A percentile compares a stretch with the other conserved stretches of the same genome.
Conservation (phyloP, 2,113 vertebrate species). For the Natator depressus region DNA sequence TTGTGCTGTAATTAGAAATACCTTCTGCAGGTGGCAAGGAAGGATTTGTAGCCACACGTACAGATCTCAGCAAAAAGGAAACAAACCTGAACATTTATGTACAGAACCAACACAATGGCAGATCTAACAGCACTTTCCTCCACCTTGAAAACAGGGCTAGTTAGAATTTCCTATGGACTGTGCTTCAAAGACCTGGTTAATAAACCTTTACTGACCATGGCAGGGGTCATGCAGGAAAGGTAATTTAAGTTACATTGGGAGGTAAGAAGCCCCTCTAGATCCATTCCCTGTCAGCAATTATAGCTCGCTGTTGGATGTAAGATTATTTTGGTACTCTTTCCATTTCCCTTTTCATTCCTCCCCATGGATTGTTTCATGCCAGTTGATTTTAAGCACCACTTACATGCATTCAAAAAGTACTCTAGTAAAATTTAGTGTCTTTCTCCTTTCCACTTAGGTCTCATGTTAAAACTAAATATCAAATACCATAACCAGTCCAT, state of each 20-base stretch:
- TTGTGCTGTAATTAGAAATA: conserved; percentile 50
- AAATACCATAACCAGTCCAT: no score
- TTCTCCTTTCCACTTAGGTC: not conserved
- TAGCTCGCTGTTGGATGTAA: conserved; percentile 14
- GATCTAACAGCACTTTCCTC: not conserved
- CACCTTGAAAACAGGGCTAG: not conserved
- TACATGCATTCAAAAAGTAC: not conserved
- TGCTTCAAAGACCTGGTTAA: not conserved
- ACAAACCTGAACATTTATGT: not conserved
- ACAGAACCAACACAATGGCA: not conserved
- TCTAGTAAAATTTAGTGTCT: not conserved
- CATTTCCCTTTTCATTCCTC: not conserved
- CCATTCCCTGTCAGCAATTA: conserved; percentile 35
- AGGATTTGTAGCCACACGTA: conserved; percentile 36
- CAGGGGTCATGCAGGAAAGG: not conserved
- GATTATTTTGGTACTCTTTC: not conserved
- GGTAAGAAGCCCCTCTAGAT: not conserved
- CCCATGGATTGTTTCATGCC: accelerated
- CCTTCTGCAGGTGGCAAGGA: conserved; percentile 11
- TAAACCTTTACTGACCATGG: conserved; percentile 40
- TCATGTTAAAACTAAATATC: no score
- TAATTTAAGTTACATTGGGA: conserved; percentile 16
- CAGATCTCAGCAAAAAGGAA: conserved; percentile 29
- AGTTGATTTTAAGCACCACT: not conserved
- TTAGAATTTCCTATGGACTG: not conserved